phyloP scores from a whole-genome alignment of 2,113 vertebrate genomes.

The Eulemur macaco region DNA sequence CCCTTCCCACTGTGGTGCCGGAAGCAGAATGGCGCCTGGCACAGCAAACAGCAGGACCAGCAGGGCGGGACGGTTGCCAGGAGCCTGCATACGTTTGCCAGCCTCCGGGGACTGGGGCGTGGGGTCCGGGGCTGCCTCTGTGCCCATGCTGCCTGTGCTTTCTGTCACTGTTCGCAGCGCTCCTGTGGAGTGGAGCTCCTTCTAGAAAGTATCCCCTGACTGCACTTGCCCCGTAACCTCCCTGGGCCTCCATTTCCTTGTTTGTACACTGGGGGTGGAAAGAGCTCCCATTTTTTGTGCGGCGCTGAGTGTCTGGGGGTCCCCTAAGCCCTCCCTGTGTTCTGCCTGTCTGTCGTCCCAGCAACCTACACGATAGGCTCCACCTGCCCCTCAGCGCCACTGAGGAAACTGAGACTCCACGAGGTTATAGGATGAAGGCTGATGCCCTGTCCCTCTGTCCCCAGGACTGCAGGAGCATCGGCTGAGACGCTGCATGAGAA shows the following conservation, averaged over 20 bases:
- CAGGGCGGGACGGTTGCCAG: too few species aligned
- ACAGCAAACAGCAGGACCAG: accelerated
- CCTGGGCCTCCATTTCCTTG: not conserved
- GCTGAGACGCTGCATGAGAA: not conserved
- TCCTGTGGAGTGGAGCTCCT: accelerated
- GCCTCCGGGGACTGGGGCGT: accelerated
- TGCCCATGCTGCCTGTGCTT: accelerated
- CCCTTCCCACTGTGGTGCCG: accelerated
- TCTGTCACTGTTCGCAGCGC: accelerated
- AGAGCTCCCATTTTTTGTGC: accelerated
- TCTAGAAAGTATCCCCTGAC: too few species aligned
- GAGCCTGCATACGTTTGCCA: accelerated
- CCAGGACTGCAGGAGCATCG: accelerated
- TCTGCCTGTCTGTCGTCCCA: not conserved
- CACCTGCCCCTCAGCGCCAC: accelerated
- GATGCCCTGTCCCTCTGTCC: not conserved
- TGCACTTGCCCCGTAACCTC: not conserved
- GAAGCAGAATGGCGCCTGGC: not conserved
- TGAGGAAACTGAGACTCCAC: not conserved
- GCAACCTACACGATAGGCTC: accelerated
- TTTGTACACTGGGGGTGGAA: accelerated
- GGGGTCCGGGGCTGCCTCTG: accelerated
- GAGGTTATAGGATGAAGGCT: not conserved
- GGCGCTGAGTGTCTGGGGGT: not conserved
- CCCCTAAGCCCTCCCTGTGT: not conserved